These are phyloP conservation scores for Tridacna gigas DNA, from an alignment of 2,888 invertebrate genomes.

Conservation along the genomic window DNA sequence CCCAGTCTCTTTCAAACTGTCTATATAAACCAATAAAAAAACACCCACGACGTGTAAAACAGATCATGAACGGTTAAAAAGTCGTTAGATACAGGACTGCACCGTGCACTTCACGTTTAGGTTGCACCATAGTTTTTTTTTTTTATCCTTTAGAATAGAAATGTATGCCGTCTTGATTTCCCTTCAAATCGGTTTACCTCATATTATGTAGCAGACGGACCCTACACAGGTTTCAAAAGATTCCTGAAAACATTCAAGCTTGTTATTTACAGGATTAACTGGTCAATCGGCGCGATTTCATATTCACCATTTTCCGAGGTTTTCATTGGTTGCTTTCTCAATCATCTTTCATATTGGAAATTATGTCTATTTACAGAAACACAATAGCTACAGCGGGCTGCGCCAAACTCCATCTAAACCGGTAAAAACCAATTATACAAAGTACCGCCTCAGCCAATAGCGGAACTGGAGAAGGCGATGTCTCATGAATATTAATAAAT, in stretches of 20 bases:
- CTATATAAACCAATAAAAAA: neutral
- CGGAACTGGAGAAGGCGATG: neutral
- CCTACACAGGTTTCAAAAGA: constrained; percentile 41
- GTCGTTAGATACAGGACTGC: neutral
- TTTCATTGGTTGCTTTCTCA: constrained; percentile 52
- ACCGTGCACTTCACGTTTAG: too few species aligned
- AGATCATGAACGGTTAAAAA: neutral
- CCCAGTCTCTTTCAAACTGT: neutral
- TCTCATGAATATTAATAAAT: constrained; percentile 54
- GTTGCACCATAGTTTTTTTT: too few species aligned
- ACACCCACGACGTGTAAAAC: too few species aligned
- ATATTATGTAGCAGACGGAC: constrained; percentile 17
- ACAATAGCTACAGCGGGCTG: constrained; percentile 36
- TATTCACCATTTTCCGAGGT: constrained; percentile 36
- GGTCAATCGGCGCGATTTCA: constrained; percentile 46
- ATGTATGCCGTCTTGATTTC: too few species aligned
- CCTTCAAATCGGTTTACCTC: neutral
- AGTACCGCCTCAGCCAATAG: constrained; percentile 28
- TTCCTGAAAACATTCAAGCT: constrained; percentile 46
- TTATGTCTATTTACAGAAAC: constrained; percentile 56
- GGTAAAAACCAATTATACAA: constrained; percentile 38
- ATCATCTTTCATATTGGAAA: constrained; percentile 56
- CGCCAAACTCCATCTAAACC: constrained; percentile 21
- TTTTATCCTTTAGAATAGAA: too few species aligned
- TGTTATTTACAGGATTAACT: constrained; percentile 50